Conservation (phyloP, 2,888 invertebrate species). For the Salticus scenicus region DNA sequence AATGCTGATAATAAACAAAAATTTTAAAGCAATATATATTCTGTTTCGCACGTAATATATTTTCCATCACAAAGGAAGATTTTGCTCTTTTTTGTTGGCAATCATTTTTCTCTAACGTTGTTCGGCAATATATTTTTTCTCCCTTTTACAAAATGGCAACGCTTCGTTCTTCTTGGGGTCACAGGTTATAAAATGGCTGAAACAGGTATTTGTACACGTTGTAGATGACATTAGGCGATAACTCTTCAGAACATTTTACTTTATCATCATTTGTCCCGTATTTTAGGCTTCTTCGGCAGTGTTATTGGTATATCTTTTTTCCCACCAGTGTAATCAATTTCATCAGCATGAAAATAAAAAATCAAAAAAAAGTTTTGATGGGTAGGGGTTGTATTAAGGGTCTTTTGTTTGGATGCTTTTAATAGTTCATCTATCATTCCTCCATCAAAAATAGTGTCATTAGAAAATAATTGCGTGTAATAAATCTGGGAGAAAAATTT, state of each 20-base stretch:
- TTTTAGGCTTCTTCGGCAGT: constrained; percentile 14
- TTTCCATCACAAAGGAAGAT: too few species aligned
- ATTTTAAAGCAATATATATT: too few species aligned
- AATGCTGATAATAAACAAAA: too few species aligned
- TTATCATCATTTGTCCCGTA: constrained; percentile 28
- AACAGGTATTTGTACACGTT: constrained; percentile 29
- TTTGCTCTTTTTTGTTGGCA: too few species aligned
- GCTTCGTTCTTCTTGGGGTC: constrained; percentile 7
- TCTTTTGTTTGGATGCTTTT: background rate
- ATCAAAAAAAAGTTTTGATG: background rate
- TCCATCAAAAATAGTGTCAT: too few species aligned
- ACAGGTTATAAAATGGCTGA: constrained; percentile 17
- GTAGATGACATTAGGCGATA: constrained; percentile 19
- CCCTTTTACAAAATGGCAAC: background rate
- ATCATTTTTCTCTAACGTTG: background rate
- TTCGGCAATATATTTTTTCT: background rate
- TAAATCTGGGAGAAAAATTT: too few species aligned
- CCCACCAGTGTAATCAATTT: constrained; percentile 16
- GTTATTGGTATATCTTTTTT: constrained; percentile 22
- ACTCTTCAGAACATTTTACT: constrained; percentile 24
- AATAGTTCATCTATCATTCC: too few species aligned
- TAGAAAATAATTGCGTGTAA: too few species aligned
- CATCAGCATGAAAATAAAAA: background rate
- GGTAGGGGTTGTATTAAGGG: background rate
- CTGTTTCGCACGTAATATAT: too few species aligned